Evolutionary conservation across 2,113 vertebrate genomes (phyloP).

Genomic region (Trogon surrucura): DNA sequence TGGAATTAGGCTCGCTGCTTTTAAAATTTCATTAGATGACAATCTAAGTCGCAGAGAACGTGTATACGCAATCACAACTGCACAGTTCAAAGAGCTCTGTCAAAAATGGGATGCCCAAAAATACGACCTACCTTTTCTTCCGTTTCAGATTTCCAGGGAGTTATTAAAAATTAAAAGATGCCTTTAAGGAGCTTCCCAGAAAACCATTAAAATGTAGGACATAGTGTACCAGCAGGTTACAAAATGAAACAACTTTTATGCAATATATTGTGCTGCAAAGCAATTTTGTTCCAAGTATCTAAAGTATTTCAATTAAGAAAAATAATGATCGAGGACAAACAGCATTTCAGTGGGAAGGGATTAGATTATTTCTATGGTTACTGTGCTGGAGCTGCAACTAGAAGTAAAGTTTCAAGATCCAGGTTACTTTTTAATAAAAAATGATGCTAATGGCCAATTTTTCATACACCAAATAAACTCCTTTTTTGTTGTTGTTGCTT

Average conservation of each 20-base stretch:
- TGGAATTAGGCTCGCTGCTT: background rate
- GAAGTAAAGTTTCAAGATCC: background rate
- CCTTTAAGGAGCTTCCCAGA: constrained; percentile 60
- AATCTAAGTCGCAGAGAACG: background rate
- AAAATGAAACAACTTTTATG: background rate
- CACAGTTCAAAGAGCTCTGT: background rate
- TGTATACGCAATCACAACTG: background rate
- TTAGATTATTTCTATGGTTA: constrained; percentile 45
- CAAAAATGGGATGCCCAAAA: constrained; percentile 4
- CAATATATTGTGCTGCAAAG: background rate
- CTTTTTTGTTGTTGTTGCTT: fast-evolving
- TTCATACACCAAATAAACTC: fast-evolving
- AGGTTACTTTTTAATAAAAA: background rate
- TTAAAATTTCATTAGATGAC: background rate
- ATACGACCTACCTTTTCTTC: constrained; percentile 6
- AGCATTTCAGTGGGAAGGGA: background rate
- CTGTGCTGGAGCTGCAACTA: background rate
- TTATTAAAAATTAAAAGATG: constrained; percentile 59
- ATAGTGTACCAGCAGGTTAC: constrained; percentile 39
- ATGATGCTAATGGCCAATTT: background rate
- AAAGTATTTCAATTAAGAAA: constrained; percentile 56
- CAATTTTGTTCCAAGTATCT: background rate
- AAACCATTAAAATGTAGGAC: constrained; percentile 45
- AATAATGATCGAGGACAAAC: constrained; percentile 36
- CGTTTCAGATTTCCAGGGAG: background rate